Evolutionary conservation across 2,113 vertebrate genomes (phyloP), one percentile per base, ranked within the genome.

Genomic region (Halcyon malimbica): DNA sequence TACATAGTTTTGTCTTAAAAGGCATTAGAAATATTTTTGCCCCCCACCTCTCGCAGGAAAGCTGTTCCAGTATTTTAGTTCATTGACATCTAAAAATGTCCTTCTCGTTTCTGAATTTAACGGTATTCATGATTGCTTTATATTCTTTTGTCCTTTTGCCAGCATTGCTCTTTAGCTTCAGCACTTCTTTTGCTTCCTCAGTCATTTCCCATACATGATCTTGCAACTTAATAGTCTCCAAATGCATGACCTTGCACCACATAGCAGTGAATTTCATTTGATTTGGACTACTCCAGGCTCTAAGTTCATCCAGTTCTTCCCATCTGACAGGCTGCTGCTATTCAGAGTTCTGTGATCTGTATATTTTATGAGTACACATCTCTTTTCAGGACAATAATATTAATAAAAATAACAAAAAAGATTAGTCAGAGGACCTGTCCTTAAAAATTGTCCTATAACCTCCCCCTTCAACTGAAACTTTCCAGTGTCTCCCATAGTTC

Each of bases 111-210:
- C 65, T 33, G 94, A 53, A 87, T 78, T 53, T 79, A 93, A 87
- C 78, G 75, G 53, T 79, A 93, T 87, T 93, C 65, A 62, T 89
- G 87, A 80, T 65, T 76, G 77, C 28, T 91, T 95, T 87, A 94
- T 85, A 54, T 48, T 89, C 57, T 31, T 90, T 87, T 95, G 91
- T 93, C 50, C 62, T 93, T 89, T 73, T 93, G 93, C 87, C 94
- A 95, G n/a, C 48, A 50, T 11, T 73, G 35, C 65, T 95, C 78
- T 95, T 94, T 62, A 95, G 81, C 56, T 84, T 89, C 77, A 87
- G 57, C 84, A 73, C 41, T 96, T 82, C 77, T 94, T 96, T 78
- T 92, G 46, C 89, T 89, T 95, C 69, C 89, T 94, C 87, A 81
- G 91, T 84, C 69, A 96, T 94, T 96, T 97, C 81, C 81, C 74